Conservation (phyloP, 2,797 vertebrate species). For the Lacerta agilis region DNA sequence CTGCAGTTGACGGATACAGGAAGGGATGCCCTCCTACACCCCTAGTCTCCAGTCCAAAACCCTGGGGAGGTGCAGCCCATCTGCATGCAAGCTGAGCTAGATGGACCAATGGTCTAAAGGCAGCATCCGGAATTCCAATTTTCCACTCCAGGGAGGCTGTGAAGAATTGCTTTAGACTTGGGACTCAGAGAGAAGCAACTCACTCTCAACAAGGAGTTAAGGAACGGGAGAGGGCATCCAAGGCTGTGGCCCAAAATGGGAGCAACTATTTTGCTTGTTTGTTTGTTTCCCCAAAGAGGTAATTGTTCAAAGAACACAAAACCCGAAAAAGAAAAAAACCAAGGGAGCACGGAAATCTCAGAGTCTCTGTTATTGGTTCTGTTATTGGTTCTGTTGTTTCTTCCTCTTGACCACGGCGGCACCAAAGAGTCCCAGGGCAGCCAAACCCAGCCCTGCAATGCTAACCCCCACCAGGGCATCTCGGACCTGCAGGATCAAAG, state of each 20-base stretch:
- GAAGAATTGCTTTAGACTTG: too few relatives aligned
- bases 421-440: background rate
- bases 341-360: background rate
- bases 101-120: too few relatives aligned
- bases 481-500: slow-evolving; percentile 9
- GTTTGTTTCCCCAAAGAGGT: background rate
- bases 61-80: too few relatives aligned
- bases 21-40: too few relatives aligned
- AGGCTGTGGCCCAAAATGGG: background rate
- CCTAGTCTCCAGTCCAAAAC: too few relatives aligned
- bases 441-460: background rate
- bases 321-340: background rate
- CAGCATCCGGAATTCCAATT: too few relatives aligned
- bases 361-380: slow-evolving; percentile 28
- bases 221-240: background rate
- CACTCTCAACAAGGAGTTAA: background rate
- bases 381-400: slow-evolving; percentile 31
- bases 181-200: too few relatives aligned
- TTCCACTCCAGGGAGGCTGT: background rate
- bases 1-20: too few relatives aligned
- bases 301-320: background rate
- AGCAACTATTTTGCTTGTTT: too few relatives aligned
- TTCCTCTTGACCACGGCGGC: background rate
- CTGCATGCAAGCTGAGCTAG: too few relatives aligned
- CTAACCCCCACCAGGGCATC: background rate